phyloP scores from a whole-genome alignment of 2,888 invertebrate species.

The Caenorhabditis zanzibari region DNA sequence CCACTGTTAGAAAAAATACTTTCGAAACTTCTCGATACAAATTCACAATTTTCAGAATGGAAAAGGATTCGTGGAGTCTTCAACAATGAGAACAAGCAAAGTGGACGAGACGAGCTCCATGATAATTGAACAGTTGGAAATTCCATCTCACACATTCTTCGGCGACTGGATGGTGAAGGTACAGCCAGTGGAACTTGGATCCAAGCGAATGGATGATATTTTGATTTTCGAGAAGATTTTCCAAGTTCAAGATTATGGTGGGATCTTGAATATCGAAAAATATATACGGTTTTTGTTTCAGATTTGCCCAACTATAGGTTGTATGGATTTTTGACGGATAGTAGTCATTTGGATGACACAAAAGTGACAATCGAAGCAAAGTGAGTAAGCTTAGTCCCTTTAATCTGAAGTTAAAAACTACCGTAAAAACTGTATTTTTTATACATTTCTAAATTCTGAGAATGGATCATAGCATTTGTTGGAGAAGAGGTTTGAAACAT shows the following conservation, averaged over 20 bases:
- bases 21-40: not conserved
- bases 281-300: no score
- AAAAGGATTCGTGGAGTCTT: conserved; percentile 51
- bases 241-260: conserved; percentile 70
- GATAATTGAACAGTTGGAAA: conserved; percentile 66
- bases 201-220: conserved; percentile 30
- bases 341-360: conserved; percentile 35
- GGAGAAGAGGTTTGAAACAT: no score
- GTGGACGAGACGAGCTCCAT: conserved; percentile 54
- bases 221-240: conserved; percentile 60
- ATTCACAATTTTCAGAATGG: conserved; percentile 36
- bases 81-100: conserved; percentile 31
- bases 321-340: conserved; percentile 37
- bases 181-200: conserved; percentile 52
- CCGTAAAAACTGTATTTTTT: no score
- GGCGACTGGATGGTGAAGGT: conserved; percentile 76
- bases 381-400: conserved; percentile 27
- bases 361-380: conserved; percentile 54
- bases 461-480: no score
- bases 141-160: conserved; percentile 76
- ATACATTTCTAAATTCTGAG: no score
- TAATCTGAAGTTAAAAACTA: no score
- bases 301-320: conserved; percentile 68
- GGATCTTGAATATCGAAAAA: not conserved
- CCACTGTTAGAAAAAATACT: no score